A percentile compares a stretch with the other conserved stretches of the same genome.
phyloP scores from a whole-genome alignment of 2,113 vertebrate species.

The Morone chrysops region DNA sequence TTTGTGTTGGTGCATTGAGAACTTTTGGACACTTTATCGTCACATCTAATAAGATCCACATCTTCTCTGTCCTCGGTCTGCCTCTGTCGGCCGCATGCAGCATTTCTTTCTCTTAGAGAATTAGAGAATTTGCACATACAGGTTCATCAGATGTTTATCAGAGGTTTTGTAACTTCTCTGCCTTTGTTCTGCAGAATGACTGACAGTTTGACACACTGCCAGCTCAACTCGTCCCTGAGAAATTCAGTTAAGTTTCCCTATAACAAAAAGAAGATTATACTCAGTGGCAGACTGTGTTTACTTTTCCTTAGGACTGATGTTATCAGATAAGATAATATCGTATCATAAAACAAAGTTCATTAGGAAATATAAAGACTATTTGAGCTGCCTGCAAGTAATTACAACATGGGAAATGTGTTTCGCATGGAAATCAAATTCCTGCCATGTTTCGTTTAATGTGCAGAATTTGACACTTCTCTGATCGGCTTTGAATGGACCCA shows the following conservation, averaged over 20 bases:
- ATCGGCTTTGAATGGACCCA: not conserved
- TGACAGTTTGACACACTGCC: not conserved
- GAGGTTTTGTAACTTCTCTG: not conserved
- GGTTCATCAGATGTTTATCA: slow-evolving; percentile 11
- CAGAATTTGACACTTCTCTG: not conserved
- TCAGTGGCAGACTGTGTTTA: not conserved
- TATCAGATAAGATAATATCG: not conserved
- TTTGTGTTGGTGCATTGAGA: not conserved
- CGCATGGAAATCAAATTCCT: not conserved
- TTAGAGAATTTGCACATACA: not conserved
- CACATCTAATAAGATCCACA: not conserved
- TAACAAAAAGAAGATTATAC: not conserved
- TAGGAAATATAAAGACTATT: not conserved
- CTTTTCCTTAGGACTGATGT: not conserved
- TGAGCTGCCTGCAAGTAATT: not conserved
- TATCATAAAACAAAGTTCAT: not conserved
- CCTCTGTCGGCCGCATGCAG: not conserved
- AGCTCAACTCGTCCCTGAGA: not conserved
- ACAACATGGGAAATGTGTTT: not conserved
- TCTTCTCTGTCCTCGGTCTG: not conserved
- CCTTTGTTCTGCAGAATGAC: not conserved
- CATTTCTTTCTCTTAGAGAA: not conserved
- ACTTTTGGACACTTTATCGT: not conserved
- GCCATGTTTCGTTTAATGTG: slow-evolving; percentile 6
- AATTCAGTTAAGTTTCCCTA: not conserved